Evolutionary conservation across 23 tunicate genomes (phyloP).

Genomic region (Corella eumyota): DNA sequence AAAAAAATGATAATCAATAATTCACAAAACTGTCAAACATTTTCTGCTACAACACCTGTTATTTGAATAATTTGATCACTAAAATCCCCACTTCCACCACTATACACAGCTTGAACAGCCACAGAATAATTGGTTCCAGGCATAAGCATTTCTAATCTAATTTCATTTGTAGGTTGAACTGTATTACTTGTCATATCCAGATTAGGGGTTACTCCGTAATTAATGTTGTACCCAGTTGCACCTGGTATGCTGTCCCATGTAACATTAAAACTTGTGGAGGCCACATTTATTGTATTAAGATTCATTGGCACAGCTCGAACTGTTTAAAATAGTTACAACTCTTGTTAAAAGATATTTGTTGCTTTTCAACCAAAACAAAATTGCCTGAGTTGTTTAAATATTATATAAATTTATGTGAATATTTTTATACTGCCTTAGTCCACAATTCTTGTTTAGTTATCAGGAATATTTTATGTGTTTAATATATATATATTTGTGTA

Average conservation of each 20-base stretch:
- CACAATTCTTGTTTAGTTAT: too few species aligned
- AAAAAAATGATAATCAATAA: too few species aligned
- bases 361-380: too few species aligned
- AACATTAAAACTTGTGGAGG: conserved; percentile 11
- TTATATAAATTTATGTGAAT: too few species aligned
- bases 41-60: too few species aligned
- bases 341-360: too few species aligned
- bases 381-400: too few species aligned
- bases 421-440: too few species aligned
- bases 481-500: too few species aligned
- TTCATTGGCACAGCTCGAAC: conserved; percentile 2
- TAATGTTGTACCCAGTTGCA: conserved; percentile 15
- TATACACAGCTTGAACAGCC: conserved; percentile 2
- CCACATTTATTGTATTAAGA: conserved; percentile 8
- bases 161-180: background rate
- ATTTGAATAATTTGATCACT: conserved; percentile 14
- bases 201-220: background rate
- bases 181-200: background rate
- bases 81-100: background rate
- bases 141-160: background rate
- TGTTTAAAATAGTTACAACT: background rate
- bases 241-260: conserved; percentile 4
- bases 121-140: conserved; percentile 16
- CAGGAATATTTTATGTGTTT: too few species aligned
- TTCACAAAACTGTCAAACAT: too few species aligned